Evolutionary conservation across 2,113 vertebrate species (phyloP), one percentile per base, ranked within the genome.

Genomic region (Isurus oxyrinchus): DNA sequence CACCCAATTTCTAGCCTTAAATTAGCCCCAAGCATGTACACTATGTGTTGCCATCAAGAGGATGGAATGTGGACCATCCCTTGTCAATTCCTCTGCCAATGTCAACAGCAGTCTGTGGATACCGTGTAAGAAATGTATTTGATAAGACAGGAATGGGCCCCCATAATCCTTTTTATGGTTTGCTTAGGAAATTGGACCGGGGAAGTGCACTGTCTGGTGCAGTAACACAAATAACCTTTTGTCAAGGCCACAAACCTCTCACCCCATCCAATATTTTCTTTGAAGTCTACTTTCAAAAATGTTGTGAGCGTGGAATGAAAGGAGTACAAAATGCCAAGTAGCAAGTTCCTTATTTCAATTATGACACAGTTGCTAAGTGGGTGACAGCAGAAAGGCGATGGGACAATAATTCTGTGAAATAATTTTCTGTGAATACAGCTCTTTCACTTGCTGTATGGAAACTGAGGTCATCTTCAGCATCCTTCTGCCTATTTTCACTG

Each of bases 31-130:
- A 72, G 49, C 27, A 95, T 72, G 4, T 55, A 16, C 25, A 55
- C 66, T 16, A 55, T 49, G 40, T 95, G 67, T 63, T n/a, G 90
- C 16, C 0, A 19, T 95, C 94, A 95, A 55, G 67, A 69, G 94
- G 44, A 72, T 95, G 94, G 94, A 95, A 72, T 72, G 94, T 72
- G 40, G 94, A 72, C 44, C 25, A 35, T 72, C 94, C 67, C 40
- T 55, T 23, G 63, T 69, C 66, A 72, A 95, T 95, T 44, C 67
- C 67, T 35, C 63, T 72, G 66, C 94, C 67, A 95, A 95, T 95
- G 94, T 55, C 67, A 95, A 76, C 10, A 2, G 35, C 94, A 95
- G 44, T 95, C 94, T 95, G 61, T 27, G 66, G 61, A 72, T 95
- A 27, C 44, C 94, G 66, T 53, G 4, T 63, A 69, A 53, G 44